phyloP scores from a whole-genome alignment of 37 sponge, comb jelly and placozoan genomes.

The Ephydatia muelleri region DNA sequence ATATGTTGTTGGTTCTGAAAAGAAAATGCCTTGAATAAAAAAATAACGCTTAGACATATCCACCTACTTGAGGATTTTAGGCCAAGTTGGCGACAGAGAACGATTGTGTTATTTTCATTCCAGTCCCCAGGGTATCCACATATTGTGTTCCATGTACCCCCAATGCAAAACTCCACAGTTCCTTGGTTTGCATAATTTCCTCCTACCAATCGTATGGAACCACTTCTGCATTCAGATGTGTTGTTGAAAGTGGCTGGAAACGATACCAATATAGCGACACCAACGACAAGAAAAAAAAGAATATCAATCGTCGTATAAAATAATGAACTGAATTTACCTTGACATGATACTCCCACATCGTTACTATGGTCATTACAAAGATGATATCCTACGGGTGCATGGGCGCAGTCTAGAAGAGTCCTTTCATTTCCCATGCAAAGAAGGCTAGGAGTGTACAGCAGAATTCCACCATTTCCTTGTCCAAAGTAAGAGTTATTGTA shows the following conservation, averaged over 20 bases:
- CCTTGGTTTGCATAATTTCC: neutral
- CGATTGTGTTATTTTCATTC: neutral
- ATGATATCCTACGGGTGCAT: neutral
- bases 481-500: neutral
- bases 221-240: neutral
- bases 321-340: too few relatives aligned
- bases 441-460: neutral
- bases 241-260: neutral
- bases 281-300: too few relatives aligned
- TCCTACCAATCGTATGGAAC: neutral
- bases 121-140: neutral
- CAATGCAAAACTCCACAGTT: neutral
- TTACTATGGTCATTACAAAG: neutral
- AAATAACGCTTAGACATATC: neutral
- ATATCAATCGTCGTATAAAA: too few relatives aligned
- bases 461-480: neutral
- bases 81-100: neutral
- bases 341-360: neutral
- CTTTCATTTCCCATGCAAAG: neutral
- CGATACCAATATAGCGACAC: too few relatives aligned
- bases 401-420: neutral
- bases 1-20: neutral
- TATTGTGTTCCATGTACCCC: neutral
- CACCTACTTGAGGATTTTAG: neutral
- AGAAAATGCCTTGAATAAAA: neutral